Base-by-base conservation (phyloP, 2,888 invertebrate genomes). In the Latrodectus hesperus region DNA sequence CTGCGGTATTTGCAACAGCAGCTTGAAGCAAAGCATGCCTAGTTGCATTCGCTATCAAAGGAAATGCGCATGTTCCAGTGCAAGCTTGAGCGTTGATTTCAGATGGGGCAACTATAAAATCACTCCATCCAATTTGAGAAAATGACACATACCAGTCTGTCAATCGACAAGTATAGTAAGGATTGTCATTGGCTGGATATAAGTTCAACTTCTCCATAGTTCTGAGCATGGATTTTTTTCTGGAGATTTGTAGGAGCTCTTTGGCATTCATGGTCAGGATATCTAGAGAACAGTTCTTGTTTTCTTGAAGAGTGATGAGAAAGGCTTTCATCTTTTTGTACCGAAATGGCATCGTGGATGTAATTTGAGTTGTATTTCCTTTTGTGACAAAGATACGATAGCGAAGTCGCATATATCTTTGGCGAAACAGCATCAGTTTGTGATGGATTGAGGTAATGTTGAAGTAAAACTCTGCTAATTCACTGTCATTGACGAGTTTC, bases 241-340 rank as follows among this genome's bases (percentile, higher is more conserved):
- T 60, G 4, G 14, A 6, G 14, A n/a, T 16, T 11, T 60, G 11
- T n/a, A 60, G n/a, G 38, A 38, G 38, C 38, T 38, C 2, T 6
- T 38, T 38, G 38, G 38, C 38, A 10, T 60, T 60, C n/a, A 60
- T 10, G 14, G 12, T n/a, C 60, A 12, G 12, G n/a, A 16, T 16
- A n/a, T 12, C 12, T 4, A n/a, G 8, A 16, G 12, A n/a, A 11
- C 60, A 60, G 11, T 60, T n/a, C n/a, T 60, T n/a, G 10, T 60
- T 60, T 12, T 60, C 60, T n/a, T 60, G 55, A 52, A 70, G 60
- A 49, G 71, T 51, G 51, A 80, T 49, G 60, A 81, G 11, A 26
- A 73, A 81, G 38, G 65, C 65, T 26, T 81, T 81, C 64, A 73
- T 52, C 2, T 60, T 60, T 60, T n/a, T 60, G n/a, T 16, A 60